phyloP scores from a whole-genome alignment of 2,888 invertebrate genomes.

The Coleophora flavipennella region DNA sequence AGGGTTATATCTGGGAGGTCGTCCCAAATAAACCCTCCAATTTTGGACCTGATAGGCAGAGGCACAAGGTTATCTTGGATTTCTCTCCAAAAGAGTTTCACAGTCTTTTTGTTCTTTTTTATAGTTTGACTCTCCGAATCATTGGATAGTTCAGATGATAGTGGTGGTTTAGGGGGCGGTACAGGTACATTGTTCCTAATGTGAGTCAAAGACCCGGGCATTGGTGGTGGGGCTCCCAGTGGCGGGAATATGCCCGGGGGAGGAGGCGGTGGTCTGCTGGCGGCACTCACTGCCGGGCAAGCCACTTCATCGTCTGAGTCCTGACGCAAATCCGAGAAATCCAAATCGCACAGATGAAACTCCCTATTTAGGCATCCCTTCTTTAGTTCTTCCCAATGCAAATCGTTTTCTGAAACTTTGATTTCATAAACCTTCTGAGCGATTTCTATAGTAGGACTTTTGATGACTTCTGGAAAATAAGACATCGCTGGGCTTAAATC shows the following conservation, averaged over 20 bases:
- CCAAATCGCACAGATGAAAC: conserved; percentile 92
- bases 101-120: conserved; percentile 95
- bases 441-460: conserved; percentile 80
- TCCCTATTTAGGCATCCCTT: conserved; percentile 82
- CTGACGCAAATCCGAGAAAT: conserved; percentile 93
- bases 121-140: conserved; percentile 66
- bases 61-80: conserved; percentile 82
- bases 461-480: conserved; percentile 73
- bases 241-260: conserved; percentile 78
- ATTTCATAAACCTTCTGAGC: conserved; percentile 76
- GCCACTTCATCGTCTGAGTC: conserved; percentile 90
- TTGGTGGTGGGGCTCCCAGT: conserved; percentile 56
- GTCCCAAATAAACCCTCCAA: conserved; percentile 90
- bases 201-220: conserved; percentile 61
- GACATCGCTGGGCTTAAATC: not conserved
- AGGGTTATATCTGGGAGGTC: conserved; percentile 87
- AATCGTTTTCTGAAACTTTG: conserved; percentile 92
- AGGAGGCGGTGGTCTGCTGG: conserved; percentile 85
- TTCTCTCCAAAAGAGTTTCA: conserved; percentile 98
- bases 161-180: conserved; percentile 42
- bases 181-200: conserved; percentile 50
- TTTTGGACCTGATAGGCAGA: conserved; percentile 66
- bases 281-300: conserved; percentile 76
- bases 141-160: conserved; percentile 44
- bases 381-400: conserved; percentile 93